Percentiles rank a stretch among this genome's conserved stretches.
phyloP scores from a whole-genome alignment of 2,888 invertebrate species.

The Entomobrya multifasciata region DNA sequence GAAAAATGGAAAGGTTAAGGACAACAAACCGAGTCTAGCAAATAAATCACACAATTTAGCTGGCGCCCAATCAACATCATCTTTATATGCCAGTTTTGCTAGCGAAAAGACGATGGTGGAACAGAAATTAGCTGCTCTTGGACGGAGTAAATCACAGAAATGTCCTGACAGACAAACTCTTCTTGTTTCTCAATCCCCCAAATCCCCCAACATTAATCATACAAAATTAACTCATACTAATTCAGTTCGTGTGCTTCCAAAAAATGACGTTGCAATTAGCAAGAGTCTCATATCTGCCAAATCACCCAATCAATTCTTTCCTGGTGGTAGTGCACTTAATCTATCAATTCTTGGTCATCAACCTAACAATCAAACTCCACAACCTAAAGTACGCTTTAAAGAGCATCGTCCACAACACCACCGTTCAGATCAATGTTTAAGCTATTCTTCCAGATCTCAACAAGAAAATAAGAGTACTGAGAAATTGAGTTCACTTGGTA shows the following conservation, averaged over 20 bases:
- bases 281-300: conserved; percentile 36
- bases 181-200: background rate
- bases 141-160: conserved; percentile 68
- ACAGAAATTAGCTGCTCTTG: conserved; percentile 47
- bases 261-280: conserved; percentile 36
- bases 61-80: conserved; percentile 24
- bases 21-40: conserved; percentile 1
- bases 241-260: conserved; percentile 45
- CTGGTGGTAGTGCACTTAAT: conserved; percentile 27
- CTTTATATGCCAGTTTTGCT: background rate
- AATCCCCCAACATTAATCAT: conserved; percentile 17
- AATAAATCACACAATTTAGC: conserved; percentile 30
- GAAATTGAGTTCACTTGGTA: conserved; percentile 10
- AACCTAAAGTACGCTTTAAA: conserved; percentile 67
- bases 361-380: conserved; percentile 6
- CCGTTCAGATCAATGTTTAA: conserved; percentile 53
- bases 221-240: conserved; percentile 57
- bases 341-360: background rate
- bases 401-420: conserved; percentile 55
- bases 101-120: conserved; percentile 55
- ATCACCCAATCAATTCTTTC: conserved; percentile 44
- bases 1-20: conserved; percentile 46
- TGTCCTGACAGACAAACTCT: conserved; percentile 42
- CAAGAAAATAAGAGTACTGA: conserved; percentile 22
- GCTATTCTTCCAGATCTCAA: conserved; percentile 43